Evolutionary conservation across 1,140 invertebrate genomes (phyloP), one percentile per base, ranked within the genome.

Genomic region (Euglossa dilemma): DNA sequence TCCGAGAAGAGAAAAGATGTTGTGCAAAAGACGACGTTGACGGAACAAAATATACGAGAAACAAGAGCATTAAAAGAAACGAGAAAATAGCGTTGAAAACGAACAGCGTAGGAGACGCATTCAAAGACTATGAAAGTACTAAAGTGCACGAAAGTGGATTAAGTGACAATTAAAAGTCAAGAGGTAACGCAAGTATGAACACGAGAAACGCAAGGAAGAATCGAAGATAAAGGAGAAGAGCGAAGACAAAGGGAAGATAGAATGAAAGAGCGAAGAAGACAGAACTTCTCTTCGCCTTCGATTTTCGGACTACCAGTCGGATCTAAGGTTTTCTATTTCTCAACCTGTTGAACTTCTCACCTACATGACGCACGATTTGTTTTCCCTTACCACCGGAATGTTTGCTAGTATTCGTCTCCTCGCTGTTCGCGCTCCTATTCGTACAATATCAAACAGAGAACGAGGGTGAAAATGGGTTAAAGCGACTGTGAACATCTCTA

Each of bases 341-440:
- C 87, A 88, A 88, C 87, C 87, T 88, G 87, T 88, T 87, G 87
- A 87, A 85, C 61, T 80, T 74, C 76, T 54, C 67, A 71, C 67
- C 54, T 75, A 78, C 85, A 80, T 70, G 75, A 85, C 59, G 85
- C 69, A 64, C 85, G 54, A 88, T 88, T 87, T 87, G 85, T 87
- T 88, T 85, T 76, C 82, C 61, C 66, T 83, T 86, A 83, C 70
- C 74, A 20, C 25, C 20, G 52, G 50, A 76, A 67, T 67, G 50
- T n/a, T 43, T n/a, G 14, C 7, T 36, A 14, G 47, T 23, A 45
- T 64, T 73, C 23, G 23, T 71, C 47, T 25, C 12, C 7, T 2
- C 20, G 25, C 14, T 47, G 11, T 64, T 54, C 52, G 36, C 50
- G 61, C 16, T n/a, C 54, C 36, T 20, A 20, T 67, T 45, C 18